Conservation (phyloP, 2,797 vertebrate genomes). For the Mallotus villosus region DNA sequence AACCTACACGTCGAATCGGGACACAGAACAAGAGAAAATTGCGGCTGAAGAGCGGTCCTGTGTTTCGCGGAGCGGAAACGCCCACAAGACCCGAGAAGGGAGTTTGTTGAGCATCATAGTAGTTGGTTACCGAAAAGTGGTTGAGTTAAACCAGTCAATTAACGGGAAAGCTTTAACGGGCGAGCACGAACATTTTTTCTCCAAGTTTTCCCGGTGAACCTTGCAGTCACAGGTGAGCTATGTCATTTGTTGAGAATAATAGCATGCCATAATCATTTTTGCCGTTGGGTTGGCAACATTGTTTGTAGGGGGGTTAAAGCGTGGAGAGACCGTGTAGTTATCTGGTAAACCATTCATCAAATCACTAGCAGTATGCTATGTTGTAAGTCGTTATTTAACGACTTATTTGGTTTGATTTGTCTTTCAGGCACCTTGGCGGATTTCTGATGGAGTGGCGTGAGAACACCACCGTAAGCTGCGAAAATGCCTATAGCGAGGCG, state of each 20-base stretch:
- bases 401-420: neutral
- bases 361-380: neutral
- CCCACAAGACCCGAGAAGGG: neutral
- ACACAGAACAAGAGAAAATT: neutral
- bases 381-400: neutral
- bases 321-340: neutral
- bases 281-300: no score
- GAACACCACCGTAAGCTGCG: conserved; percentile 78
- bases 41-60: neutral
- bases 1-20: neutral
- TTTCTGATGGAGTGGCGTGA: conserved; percentile 82
- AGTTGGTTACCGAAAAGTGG: no score
- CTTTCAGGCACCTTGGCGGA: neutral
- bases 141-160: neutral
- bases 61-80: neutral
- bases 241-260: neutral
- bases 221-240: neutral
- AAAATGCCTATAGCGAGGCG: conserved; percentile 82
- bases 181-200: neutral
- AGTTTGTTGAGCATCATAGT: no score
- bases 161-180: neutral
- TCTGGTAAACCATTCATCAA: neutral
- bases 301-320: neutral
- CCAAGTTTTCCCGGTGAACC: neutral
- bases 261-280: neutral